Percentiles rank a stretch among this genome's conserved stretches.
These are phyloP conservation scores for Nebria ingens DNA, from an alignment of 1,140 invertebrate species.

Conservation along the genomic window DNA sequence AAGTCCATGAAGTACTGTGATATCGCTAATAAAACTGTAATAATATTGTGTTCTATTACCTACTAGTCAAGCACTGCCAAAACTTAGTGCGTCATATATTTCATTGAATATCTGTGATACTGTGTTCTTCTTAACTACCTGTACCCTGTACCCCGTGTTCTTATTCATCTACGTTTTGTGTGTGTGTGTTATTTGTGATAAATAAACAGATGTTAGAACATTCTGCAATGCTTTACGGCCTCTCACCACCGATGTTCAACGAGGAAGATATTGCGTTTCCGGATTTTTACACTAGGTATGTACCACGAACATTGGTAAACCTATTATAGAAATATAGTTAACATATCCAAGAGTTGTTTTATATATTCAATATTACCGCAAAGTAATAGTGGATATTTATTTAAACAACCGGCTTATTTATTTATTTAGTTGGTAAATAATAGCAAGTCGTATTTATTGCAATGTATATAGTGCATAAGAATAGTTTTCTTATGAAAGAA, in stretches of 20 bases:
- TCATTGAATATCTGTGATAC: not conserved
- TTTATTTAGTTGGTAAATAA: no score
- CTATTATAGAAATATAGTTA: no score
- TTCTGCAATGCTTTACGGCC: not conserved
- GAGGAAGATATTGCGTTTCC: not conserved
- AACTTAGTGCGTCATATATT: not conserved
- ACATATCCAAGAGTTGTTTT: no score
- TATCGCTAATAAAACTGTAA: not conserved
- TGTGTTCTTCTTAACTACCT: not conserved
- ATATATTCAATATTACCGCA: no score
- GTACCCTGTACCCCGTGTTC: no score
- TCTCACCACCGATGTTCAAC: not conserved
- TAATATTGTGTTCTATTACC: not conserved
- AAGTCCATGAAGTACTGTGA: not conserved
- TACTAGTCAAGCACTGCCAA: not conserved
- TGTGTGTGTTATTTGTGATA: not conserved
- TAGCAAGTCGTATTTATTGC: no score
- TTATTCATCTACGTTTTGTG: not conserved
- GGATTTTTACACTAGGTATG: not conserved
- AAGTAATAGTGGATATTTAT: no score
- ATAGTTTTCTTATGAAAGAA: no score
- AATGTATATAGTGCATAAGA: no score
- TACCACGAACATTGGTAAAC: no score
- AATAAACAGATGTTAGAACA: not conserved
- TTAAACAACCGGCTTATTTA: no score